A percentile compares a stretch with the other conserved stretches of the same genome.
Evolutionary conservation across 2,888 invertebrate species (phyloP).

Genomic region (Spialia ferax): DNA sequence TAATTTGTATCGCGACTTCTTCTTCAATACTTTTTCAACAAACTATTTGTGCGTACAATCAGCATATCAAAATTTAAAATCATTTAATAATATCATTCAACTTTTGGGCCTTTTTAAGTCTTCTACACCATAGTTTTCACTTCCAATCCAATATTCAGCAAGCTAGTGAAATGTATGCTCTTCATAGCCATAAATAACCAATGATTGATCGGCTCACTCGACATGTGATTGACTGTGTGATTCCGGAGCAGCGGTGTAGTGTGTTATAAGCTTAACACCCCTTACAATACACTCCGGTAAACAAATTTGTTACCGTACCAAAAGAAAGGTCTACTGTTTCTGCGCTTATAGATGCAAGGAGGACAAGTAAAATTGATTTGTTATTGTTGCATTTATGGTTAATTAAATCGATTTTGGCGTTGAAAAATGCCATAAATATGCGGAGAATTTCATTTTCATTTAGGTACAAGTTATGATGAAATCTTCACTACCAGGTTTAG

Average conservation of each 20-base stretch:
- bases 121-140: not conserved
- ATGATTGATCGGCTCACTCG: conserved; percentile 23
- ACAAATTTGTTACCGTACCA: not conserved
- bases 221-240: conserved; percentile 30
- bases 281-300: not conserved
- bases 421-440: too few species aligned
- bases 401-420: too few species aligned
- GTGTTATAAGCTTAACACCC: conserved; percentile 1
- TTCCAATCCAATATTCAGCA: conserved; percentile 1
- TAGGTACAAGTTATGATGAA: not conserved
- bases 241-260: conserved; percentile 4
- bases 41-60: too few species aligned
- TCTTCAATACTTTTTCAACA: too few species aligned
- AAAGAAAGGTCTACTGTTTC: not conserved
- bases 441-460: too few species aligned
- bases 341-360: not conserved
- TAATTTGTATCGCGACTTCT: too few species aligned
- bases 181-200: conserved; percentile 28
- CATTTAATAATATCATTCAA: not conserved
- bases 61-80: too few species aligned
- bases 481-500: too few species aligned
- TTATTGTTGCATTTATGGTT: too few species aligned
- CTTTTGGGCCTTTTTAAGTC: not conserved
- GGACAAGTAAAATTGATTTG: too few species aligned
- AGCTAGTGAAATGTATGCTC: conserved; percentile 18